A percentile compares a stretch with the other conserved stretches of the same genome.
Evolutionary conservation across 2,113 vertebrate species (phyloP).

Genomic region (Muntiacus muntjak): DNA sequence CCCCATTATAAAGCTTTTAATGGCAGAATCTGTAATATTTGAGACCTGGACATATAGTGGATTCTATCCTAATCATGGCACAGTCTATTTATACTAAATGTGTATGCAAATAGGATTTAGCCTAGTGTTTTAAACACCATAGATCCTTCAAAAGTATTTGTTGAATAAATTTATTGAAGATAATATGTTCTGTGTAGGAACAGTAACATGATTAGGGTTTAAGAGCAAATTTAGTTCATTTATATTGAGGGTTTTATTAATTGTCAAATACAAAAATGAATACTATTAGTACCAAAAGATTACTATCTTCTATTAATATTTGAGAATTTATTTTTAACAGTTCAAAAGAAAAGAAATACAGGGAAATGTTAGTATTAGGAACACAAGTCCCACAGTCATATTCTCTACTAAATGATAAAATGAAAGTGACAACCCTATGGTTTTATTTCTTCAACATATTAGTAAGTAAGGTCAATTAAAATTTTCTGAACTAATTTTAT

Average conservation of each 20-base stretch:
- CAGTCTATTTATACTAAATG: not conserved
- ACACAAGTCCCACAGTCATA: not conserved
- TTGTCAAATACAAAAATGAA: not conserved
- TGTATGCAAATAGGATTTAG: not conserved
- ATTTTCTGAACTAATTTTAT: not conserved
- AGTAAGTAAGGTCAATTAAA: not conserved
- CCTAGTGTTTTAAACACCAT: not conserved
- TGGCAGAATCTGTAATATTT: not conserved
- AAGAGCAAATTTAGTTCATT: not conserved
- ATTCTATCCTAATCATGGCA: not conserved
- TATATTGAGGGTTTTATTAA: not conserved
- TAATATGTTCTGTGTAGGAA: not conserved
- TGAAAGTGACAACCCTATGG: not conserved
- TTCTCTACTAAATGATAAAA: not conserved
- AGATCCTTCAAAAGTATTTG: not conserved
- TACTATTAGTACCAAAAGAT: not conserved
- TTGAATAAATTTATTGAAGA: not conserved
- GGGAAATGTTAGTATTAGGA: not conserved
- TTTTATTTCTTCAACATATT: not conserved
- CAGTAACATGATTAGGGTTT: not conserved
- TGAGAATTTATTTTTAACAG: not conserved
- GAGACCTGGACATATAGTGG: accelerated
- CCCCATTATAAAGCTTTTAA: not conserved
- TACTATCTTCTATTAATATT: not conserved
- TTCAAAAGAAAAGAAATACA: not conserved